phyloP scores from a whole-genome alignment of 2,888 invertebrate species.

The Archips xylosteana region DNA sequence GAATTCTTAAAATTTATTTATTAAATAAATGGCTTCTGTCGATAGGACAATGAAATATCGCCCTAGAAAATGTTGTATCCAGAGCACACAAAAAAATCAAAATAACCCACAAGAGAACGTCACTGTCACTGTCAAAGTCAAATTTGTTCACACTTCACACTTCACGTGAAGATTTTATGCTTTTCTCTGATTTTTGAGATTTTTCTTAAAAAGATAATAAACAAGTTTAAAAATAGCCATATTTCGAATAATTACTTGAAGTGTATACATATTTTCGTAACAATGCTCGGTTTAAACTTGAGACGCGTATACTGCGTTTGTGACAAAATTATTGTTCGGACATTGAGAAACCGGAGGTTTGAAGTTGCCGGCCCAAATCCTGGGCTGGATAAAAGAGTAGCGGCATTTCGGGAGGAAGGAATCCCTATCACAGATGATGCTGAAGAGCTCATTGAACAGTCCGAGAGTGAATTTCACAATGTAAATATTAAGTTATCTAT shows the following conservation, averaged over 20 bases:
- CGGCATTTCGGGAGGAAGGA: slow-evolving; percentile 65
- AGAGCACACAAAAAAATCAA: too few relatives aligned
- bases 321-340: slow-evolving; percentile 66
- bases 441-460: slow-evolving; percentile 73
- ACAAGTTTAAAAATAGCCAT: too few relatives aligned
- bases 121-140: background rate
- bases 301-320: slow-evolving; percentile 61
- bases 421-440: slow-evolving; percentile 64
- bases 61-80: too few relatives aligned
- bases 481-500: slow-evolving; percentile 51
- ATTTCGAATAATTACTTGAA: background rate
- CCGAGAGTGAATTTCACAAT: slow-evolving; percentile 73
- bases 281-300: slow-evolving; percentile 65
- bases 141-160: too few relatives aligned
- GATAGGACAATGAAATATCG: too few relatives aligned
- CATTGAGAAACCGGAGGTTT: slow-evolving; percentile 61
- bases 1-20: too few relatives aligned
- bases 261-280: background rate
- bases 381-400: slow-evolving; percentile 67
- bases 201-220: too few relatives aligned
- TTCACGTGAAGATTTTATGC: too few relatives aligned
- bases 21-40: too few relatives aligned
- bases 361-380: slow-evolving; percentile 63
- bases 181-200: too few relatives aligned
- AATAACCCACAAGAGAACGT: background rate